Evolutionary conservation across 2,888 invertebrate genomes (phyloP).

Genomic region (Gibbula magus): DNA sequence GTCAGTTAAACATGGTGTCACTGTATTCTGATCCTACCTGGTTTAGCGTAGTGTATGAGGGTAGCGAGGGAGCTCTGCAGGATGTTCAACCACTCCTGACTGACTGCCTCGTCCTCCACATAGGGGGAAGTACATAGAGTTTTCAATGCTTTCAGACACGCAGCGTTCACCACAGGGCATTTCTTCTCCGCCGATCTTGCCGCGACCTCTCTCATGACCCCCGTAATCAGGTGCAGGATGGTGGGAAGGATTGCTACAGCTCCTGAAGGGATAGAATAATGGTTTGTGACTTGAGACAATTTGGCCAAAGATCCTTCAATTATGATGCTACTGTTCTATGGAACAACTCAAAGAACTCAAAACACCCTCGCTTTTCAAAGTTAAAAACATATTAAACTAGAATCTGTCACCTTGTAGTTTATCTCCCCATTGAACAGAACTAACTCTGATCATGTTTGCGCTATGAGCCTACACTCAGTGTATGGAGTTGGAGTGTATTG

Average conservation of each 20-base stretch:
- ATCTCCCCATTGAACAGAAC: too few relatives aligned
- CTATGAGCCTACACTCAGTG: too few relatives aligned
- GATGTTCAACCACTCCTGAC: conserved; percentile 84
- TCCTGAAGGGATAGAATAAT: conserved; percentile 77
- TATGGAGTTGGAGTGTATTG: too few relatives aligned
- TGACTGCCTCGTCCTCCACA: conserved; percentile 79
- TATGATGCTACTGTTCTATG: too few relatives aligned
- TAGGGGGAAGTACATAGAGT: conserved; percentile 79
- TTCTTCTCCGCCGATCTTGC: conserved; percentile 77
- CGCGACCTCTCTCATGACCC: conserved; percentile 89
- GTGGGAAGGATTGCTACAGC: conserved; percentile 92
- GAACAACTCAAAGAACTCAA: too few relatives aligned
- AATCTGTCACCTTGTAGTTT: too few relatives aligned
- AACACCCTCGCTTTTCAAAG: too few relatives aligned
- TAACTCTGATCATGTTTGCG: too few relatives aligned
- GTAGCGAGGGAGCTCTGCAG: conserved; percentile 92
- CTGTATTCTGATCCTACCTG: conserved; percentile 39
- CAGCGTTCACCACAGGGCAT: conserved; percentile 82
- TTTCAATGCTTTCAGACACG: conserved; percentile 86
- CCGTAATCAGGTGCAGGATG: conserved; percentile 91
- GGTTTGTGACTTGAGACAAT: too few relatives aligned
- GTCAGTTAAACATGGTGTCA: not conserved
- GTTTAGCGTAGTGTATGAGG: conserved; percentile 86
- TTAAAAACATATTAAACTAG: too few relatives aligned
- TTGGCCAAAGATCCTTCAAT: too few relatives aligned